Base-by-base conservation (phyloP, 1,140 invertebrate genomes). In the Eurosta solidaginis region DNA sequence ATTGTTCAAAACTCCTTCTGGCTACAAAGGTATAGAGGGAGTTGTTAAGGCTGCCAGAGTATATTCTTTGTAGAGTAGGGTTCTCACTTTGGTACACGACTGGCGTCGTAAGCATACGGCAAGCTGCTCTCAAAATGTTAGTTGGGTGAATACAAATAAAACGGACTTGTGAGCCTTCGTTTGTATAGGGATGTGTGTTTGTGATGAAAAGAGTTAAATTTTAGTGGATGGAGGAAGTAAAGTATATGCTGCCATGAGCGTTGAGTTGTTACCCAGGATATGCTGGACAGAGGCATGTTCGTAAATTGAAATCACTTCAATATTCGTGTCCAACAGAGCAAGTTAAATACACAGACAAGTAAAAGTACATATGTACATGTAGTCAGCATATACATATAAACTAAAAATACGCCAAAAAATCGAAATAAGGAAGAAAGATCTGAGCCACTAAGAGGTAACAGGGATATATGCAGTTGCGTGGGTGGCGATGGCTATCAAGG, bases 241-340 rank as follows among this genome's bases (percentile, higher is more conserved):
- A 9, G 17, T 7, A 40, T 20, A 36, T 33, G 7, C 59, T 10
- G 33, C n/a, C n/a, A n/a, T 68, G 33, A 68, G 17, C 59, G 59
- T 2, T 9, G 36, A 20, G 33, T 36, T 14, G 54, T 63, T 36
- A 25, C 33, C 40, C 42, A 74, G 73, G 73, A 76, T 83, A 82
- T 85, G 82, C 36, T 85, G 83, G 84, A 85, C 82, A 85, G 82
- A 81, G 84, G 84, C 84, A 84, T 85, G 84, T 86, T 86, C 85
- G 86, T 86, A 86, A 86, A 86, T 86, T 86, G 85, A 86, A 86
- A 86, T 86, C 85, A 86, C 84, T 84, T 84, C 84, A 82, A 86
- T 83, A 81, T 81, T 81, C 84, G 83, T 68, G 68, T 74, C 42
- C 29, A 42, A 27, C 42, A 45, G 42, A 36, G 40, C 52, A 52